Percentiles rank a stretch among this genome's conserved stretches.
Conservation (phyloP, 1,140 invertebrate genomes). For the Helicoverpa zea region DNA sequence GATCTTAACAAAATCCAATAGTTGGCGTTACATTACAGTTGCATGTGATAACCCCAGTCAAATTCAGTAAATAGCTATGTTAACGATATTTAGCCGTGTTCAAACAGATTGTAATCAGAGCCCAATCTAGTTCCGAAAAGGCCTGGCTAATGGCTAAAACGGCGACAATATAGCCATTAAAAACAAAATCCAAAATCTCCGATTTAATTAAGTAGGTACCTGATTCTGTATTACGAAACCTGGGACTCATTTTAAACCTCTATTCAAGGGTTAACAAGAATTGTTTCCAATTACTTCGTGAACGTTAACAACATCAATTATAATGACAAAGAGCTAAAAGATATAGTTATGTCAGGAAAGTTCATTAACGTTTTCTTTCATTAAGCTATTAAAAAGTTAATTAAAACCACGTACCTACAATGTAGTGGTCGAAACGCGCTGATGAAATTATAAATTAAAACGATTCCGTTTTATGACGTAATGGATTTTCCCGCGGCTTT, state of each 20-base stretch:
- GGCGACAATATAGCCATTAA: no score
- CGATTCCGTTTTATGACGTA: slow-evolving; percentile 34
- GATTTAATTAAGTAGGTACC: neutral
- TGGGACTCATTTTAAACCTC: neutral
- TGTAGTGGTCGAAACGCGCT: slow-evolving; percentile 42
- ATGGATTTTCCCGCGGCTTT: slow-evolving; percentile 16
- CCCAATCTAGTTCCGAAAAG: no score
- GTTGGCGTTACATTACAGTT: no score
- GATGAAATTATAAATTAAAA: slow-evolving; percentile 47
- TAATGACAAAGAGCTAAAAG: slow-evolving; percentile 34
- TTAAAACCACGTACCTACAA: slow-evolving; percentile 48
- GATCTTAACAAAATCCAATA: no score
- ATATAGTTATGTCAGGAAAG: neutral
- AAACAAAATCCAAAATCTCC: no score
- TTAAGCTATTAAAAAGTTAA: slow-evolving; percentile 52
- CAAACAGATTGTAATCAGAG: no score
- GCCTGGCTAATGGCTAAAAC: no score
- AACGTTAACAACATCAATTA: slow-evolving; percentile 10
- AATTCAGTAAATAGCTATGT: no score
- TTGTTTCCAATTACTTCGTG: slow-evolving; percentile 2
- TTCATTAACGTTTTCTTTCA: slow-evolving; percentile 48
- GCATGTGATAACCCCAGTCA: no score
- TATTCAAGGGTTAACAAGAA: neutral
- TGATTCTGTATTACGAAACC: neutral
- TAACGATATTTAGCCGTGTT: no score